Percentiles rank a stretch among this genome's conserved stretches.
These are phyloP conservation scores for Probaryconus sp. DNA, from an alignment of 1,140 invertebrate species.

Conservation along the genomic window DNA sequence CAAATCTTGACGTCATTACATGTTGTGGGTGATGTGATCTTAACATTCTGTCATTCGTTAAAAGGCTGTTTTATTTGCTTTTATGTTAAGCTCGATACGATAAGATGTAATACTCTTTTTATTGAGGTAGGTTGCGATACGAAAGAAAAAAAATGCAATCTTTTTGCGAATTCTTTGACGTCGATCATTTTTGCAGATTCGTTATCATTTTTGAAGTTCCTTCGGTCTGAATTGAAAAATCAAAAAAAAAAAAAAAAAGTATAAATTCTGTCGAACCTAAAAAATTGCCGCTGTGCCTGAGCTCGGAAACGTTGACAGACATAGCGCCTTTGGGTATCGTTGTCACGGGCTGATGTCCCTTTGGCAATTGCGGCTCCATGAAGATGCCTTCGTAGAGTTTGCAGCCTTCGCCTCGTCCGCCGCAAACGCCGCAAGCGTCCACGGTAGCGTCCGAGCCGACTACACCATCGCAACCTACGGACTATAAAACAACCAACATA, in stretches of 20 bases:
- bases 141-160: too few relatives aligned
- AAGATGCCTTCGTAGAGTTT: slow-evolving; percentile 85
- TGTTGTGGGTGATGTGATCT: too few relatives aligned
- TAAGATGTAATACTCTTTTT: too few relatives aligned
- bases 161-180: too few relatives aligned
- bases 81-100: too few relatives aligned
- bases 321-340: slow-evolving; percentile 92
- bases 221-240: too few relatives aligned
- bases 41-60: slow-evolving; percentile 3
- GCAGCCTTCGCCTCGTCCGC: slow-evolving; percentile 79
- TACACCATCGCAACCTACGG: slow-evolving; percentile 85
- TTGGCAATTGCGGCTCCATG: slow-evolving; percentile 85
- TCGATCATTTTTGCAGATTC: too few relatives aligned
- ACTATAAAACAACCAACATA: slow-evolving; percentile 69
- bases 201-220: too few relatives aligned
- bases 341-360: slow-evolving; percentile 92
- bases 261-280: slow-evolving; percentile 83
- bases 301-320: slow-evolving; percentile 92
- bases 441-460: slow-evolving; percentile 81
- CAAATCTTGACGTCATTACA: too few relatives aligned
- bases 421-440: slow-evolving; percentile 83
- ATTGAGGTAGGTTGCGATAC: too few relatives aligned
- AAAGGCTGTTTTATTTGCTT: too few relatives aligned
- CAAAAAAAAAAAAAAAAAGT: not conserved
- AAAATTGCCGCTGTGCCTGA: slow-evolving; percentile 90